Evolutionary conservation across 2,888 invertebrate species (phyloP), one percentile per base, ranked within the genome.

Genomic region (Chrysotoxum bicinctum): DNA sequence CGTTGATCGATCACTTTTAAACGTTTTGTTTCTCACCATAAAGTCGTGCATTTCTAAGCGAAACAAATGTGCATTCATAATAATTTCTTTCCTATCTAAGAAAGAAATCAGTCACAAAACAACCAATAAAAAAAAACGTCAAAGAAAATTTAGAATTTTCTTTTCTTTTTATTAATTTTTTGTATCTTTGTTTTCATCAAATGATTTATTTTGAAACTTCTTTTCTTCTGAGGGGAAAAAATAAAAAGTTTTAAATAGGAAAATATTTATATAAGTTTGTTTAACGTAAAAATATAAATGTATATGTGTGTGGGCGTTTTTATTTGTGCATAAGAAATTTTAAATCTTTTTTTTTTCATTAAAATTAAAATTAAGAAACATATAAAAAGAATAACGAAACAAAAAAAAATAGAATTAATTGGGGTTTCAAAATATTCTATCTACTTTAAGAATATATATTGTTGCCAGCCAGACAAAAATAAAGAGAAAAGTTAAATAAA

Each of bases 31-130:
- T 37, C 64, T 73, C 73, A 79, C 66, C 73, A 68, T 58, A 66
- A 73, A 68, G 35, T 80, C 54, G 79, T 80, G 68, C 74, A 74
- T 68, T 80, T 60, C 35, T 66, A 68, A 80, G 76, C 76, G 56
- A 70, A 81, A 76, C 62, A 75, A 58, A 50, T 64, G 69, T 70
- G 76, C 69, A 66, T 66, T 66, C 64, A 69, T 30, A 54, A 30
- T 26, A 45, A 62, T 54, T 60, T 54, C 80, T 68, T 69, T 75
- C 64, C 23, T 37, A 70, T 70, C 10, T 32, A 35, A 70, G 58
- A 58, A 58, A 58, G 35, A 58, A 58, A 58, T 37, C 35, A 35
- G 19, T 58, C 37, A 58, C 58, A 74, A 69, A 81, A 76, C 35
- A 32, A 64, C 32, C 14, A 50, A 66, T 40, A 26, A 40, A 40